Evolutionary conservation across 2,113 vertebrate genomes (phyloP), one percentile per base, ranked within the genome.

Genomic region (Syngnathus floridae): DNA sequence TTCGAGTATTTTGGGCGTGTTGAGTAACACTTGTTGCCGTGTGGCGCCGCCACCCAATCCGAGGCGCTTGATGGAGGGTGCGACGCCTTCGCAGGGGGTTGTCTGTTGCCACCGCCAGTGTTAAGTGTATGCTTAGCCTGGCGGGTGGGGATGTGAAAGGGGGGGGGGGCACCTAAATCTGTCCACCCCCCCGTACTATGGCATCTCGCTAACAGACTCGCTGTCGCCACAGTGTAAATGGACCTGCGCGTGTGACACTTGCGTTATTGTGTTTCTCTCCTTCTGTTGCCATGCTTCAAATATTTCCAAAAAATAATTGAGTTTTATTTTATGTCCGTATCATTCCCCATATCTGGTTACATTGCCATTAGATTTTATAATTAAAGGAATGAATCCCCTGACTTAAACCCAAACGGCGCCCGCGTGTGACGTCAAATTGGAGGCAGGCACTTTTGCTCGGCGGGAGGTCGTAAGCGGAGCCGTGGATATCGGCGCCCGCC

Each of bases 171-270:
- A 73, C 80, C 85, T 90, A 89, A 89, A 88, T 90, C 79, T 83
- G 88, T 88, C 79, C 76, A 1, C n/a, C 57, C 81, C 84, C 66
- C 78, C 81, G 72, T 89, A 90, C 89, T 91, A 90, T 83, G 89
- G 88, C 87, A 91, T 92, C 82, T 76, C 36, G 80, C 82, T 90
- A 88, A 89, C 89, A 92, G 91, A 92, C 91, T 86, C 76, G 77
- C 89, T 92, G 91, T 91, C 90, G 90, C 91, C 91, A 87, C 83
- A 81, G 84, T 88, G 90, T 89, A 92, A 91, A 88, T 72, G 79
- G 84, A 92, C 82, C 84, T 77, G 73, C 67, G 22, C 59, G 56
- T 64, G 45, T 45, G 70, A 45, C 7, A n/a, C 7, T 56, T 66
- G 57, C 51, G 62, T 36, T 19, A 40, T 58, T 51, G 17, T 63